Conservation (phyloP, 2,888 invertebrate species). For the Epinotia ramella region DNA sequence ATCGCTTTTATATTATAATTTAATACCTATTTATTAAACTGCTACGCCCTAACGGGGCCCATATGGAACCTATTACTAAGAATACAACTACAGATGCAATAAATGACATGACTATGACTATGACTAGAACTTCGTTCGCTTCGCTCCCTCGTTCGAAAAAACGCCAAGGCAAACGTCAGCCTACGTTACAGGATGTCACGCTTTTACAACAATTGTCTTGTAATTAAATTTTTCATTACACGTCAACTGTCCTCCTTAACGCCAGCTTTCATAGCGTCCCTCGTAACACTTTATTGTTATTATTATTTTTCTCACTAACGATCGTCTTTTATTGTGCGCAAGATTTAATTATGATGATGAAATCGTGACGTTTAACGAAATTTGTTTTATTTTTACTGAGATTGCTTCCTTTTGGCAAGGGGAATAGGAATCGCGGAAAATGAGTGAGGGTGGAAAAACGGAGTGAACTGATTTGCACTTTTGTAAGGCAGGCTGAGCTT, state of each 20-base stretch:
- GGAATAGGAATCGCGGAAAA: background rate
- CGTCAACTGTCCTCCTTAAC: slow-evolving; percentile 64
- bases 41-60: too few relatives aligned
- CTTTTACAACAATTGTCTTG: slow-evolving; percentile 45
- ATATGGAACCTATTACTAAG: too few relatives aligned
- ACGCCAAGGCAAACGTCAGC: too few relatives aligned
- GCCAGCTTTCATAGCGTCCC: slow-evolving; percentile 70
- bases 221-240: slow-evolving; percentile 76
- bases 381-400: slow-evolving; percentile 4
- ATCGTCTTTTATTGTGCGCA: slow-evolving; percentile 27
- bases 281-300: slow-evolving; percentile 67
- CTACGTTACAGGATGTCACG: too few relatives aligned
- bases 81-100: too few relatives aligned
- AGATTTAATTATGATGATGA: slow-evolving; percentile 32
- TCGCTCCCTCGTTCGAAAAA: too few relatives aligned
- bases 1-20: too few relatives aligned
- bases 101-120: too few relatives aligned
- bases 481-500: background rate
- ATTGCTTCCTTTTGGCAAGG: slow-evolving; percentile 2
- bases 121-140: too few relatives aligned
- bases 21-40: too few relatives aligned
- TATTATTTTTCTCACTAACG: slow-evolving; percentile 49
- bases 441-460: slow-evolving; percentile 2
- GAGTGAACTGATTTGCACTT: background rate
- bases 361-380: slow-evolving; percentile 2